Conservation (phyloP, 2,797 vertebrate genomes). For the Garrulus glandarius region DNA sequence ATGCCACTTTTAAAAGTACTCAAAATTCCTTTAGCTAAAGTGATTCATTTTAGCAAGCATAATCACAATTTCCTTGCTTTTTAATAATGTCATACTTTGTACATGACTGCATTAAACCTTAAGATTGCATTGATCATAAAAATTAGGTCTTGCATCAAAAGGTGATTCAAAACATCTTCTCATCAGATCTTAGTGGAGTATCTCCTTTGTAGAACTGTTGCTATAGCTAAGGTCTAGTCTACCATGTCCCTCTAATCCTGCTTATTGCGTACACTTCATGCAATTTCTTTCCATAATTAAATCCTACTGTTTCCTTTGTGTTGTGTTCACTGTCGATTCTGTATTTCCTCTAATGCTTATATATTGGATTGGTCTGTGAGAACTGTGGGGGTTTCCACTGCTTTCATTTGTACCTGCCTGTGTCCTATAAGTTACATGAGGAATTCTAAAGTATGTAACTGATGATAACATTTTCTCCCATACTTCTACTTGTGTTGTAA, state of each 20-base stretch:
- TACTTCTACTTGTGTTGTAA: background rate
- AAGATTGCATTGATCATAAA: background rate
- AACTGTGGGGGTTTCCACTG: background rate
- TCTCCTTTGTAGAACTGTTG: background rate
- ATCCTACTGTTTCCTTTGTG: background rate
- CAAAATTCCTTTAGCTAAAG: background rate
- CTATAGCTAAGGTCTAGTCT: background rate
- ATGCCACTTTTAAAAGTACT: background rate
- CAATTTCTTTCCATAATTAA: background rate
- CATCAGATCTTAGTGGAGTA: background rate
- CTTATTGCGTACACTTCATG: background rate
- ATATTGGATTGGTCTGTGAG: background rate
- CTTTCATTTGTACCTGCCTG: background rate
- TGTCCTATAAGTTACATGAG: accelerated
- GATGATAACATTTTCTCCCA: background rate
- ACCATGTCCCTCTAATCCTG: background rate
- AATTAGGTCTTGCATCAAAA: background rate
- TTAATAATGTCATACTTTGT: background rate
- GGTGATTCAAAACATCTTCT: background rate
- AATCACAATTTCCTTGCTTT: background rate
- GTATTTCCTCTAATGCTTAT: background rate
- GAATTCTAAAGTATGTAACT: background rate
- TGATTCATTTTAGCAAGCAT: background rate
- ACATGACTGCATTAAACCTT: background rate
- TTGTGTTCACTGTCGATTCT: background rate